Conservation (phyloP, 1,140 invertebrate genomes). For the Paramacrobiotus metropolitanus region DNA sequence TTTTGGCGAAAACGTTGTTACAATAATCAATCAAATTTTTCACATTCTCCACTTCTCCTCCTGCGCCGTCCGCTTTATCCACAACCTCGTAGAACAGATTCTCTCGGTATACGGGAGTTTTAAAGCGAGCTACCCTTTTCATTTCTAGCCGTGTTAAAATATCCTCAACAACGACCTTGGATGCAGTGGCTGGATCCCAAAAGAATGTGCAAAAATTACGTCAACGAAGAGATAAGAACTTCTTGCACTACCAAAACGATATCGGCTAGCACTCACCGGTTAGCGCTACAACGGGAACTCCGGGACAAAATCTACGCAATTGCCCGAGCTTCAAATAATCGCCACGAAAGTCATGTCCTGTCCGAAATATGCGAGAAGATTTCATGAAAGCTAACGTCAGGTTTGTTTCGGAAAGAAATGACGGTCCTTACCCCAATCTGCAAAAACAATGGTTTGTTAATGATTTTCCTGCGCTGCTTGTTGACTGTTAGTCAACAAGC, state of each 20-base stretch:
- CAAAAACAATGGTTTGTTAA: too few relatives aligned
- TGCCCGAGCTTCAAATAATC: constrained; percentile 69
- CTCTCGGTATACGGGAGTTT: constrained; percentile 34
- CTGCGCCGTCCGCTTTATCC: constrained; percentile 30
- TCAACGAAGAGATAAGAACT: too few relatives aligned
- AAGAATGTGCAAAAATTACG: too few relatives aligned
- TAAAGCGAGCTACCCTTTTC: constrained; percentile 31
- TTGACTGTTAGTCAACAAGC: too few relatives aligned
- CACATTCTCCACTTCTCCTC: not conserved
- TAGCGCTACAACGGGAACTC: constrained; percentile 42
- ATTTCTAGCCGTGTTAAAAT: constrained; percentile 31
- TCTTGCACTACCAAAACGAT: too few relatives aligned
- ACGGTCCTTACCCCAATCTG: not conserved
- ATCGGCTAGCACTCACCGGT: too few relatives aligned
- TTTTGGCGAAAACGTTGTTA: not conserved
- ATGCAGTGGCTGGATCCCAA: constrained; percentile 66
- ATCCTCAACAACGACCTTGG: constrained; percentile 32
- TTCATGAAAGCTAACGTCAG: too few relatives aligned
- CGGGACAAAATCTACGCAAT: constrained; percentile 39
- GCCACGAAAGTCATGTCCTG: constrained; percentile 22
- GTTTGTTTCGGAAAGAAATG: too few relatives aligned
- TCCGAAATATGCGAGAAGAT: too few relatives aligned
- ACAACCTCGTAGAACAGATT: constrained; percentile 44
- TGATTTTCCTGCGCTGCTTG: too few relatives aligned
- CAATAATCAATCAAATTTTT: not conserved